Evolutionary conservation across 2,113 vertebrate genomes (phyloP), one percentile per base, ranked within the genome.

Genomic region (Epinephelus fuscoguttatus): DNA sequence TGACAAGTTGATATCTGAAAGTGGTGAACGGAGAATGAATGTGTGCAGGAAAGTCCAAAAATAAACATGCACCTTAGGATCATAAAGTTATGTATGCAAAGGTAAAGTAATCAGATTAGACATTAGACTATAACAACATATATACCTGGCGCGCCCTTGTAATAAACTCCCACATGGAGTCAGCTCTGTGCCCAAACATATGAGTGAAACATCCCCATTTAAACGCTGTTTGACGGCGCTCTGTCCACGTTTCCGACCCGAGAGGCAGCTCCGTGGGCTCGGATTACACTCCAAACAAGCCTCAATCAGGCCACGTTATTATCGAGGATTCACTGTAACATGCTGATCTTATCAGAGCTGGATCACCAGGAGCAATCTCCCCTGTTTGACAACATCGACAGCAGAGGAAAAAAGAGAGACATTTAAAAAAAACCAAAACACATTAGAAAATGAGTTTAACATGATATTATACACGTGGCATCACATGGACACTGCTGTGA

Each of bases 211-310:
- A 76, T 72, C 45, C 56, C 59, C 62, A 86, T 91, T 87, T 74
- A 63, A 86, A 90, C 83, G 68, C 53, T 67, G 9, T 75, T 80
- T 67, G 57, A 72, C n/a, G 2, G 60, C 3, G 1, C 30, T 81
- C 45, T 74, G 69, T 53, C 1, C 19, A 59, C 33, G 53, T 66
- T 64, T 12, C 17, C 30, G 4, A 52, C 70, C 53, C 0, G 6
- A 33, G 79, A 25, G 11, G 82, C 30, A 62, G 57, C 64, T 67
- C 61, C 17, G 60, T 3, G 7, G 45, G 63, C 75, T 92, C 91
- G 37, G 25, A 75, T 94, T 92, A 86, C 93, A 10, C 81, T 70
- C 27, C 71, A 82, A 91, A 87, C 89, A 93, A 84, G 60, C 15
- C 15, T 74, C 70, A 80, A 76, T 93, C 75, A 85, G 70, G 68